Conservation (phyloP, 2,113 vertebrate species). For the Trichomycterus rosablanca region DNA sequence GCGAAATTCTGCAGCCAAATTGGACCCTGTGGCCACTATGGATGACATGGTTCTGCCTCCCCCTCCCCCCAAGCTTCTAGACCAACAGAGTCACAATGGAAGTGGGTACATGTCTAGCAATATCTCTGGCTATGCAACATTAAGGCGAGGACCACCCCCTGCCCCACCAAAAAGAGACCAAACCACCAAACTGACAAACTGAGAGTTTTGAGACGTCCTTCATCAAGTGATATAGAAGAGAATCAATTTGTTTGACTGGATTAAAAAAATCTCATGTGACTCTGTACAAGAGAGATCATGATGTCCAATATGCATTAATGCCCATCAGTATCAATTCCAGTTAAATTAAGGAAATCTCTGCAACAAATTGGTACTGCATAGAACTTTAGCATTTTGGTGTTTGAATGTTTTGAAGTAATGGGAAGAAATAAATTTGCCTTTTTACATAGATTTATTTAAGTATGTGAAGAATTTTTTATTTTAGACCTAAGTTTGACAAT, state of each 20-base stretch:
- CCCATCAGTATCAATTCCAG: slow-evolving; percentile 39
- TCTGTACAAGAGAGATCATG: slow-evolving; percentile 44
- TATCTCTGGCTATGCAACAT: slow-evolving; percentile 93
- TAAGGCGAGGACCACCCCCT: slow-evolving; percentile 87
- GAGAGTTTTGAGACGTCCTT: slow-evolving; percentile 14
- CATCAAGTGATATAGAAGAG: background rate
- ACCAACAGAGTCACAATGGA: slow-evolving; percentile 69
- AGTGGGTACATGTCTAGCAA: slow-evolving; percentile 75
- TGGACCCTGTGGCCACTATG: slow-evolving; percentile 80
- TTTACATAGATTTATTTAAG: slow-evolving; percentile 70
- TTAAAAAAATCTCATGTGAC: slow-evolving; percentile 43
- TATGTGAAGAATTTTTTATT: slow-evolving; percentile 55
- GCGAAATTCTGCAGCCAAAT: slow-evolving; percentile 60
- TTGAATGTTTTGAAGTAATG: slow-evolving; percentile 12
- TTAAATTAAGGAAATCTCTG: slow-evolving; percentile 42
- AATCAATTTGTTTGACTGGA: slow-evolving; percentile 10
- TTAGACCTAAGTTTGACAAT: slow-evolving; percentile 36
- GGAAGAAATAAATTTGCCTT: slow-evolving; percentile 34
- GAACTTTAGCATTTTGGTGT: slow-evolving; percentile 38
- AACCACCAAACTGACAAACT: slow-evolving; percentile 84
- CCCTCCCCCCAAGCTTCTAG: slow-evolving; percentile 84
- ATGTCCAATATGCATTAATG: slow-evolving; percentile 54
- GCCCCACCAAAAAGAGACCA: slow-evolving; percentile 92
- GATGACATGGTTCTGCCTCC: slow-evolving; percentile 93
- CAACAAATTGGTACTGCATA: slow-evolving; percentile 63